phyloP scores from a whole-genome alignment of 2,797 vertebrate species.

The Hippopotamyrus pictus region DNA sequence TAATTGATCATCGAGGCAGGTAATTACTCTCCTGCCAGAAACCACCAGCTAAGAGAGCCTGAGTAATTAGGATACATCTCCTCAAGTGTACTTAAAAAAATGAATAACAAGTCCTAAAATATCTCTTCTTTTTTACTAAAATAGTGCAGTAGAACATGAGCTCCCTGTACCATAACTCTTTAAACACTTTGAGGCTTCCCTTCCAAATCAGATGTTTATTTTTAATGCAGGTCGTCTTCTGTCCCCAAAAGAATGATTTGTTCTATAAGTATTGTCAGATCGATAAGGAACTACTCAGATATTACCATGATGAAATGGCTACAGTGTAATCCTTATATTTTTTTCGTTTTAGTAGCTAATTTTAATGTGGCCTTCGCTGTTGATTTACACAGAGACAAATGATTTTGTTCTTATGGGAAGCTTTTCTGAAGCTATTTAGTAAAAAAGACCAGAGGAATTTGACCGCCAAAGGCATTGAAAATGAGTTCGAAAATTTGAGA shows the following conservation, averaged over 20 bases:
- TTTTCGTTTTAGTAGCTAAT: background rate
- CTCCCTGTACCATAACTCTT: no score
- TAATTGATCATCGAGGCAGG: conserved; percentile 73
- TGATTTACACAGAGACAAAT: background rate
- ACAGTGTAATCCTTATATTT: background rate
- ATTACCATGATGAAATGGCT: background rate
- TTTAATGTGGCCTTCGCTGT: background rate
- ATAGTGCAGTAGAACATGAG: background rate
- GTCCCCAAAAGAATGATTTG: background rate
- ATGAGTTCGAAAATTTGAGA: background rate
- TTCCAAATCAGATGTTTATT: background rate
- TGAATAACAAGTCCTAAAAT: conserved; percentile 40
- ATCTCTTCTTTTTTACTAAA: background rate
- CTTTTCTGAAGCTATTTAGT: background rate
- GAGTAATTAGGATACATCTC: conserved; percentile 54
- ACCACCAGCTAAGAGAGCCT: conserved; percentile 60
- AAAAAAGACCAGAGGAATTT: background rate
- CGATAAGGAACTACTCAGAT: background rate
- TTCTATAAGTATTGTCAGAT: background rate
- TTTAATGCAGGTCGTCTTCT: background rate
- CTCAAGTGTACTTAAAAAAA: conserved; percentile 41
- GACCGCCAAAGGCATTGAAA: background rate
- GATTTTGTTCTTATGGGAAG: background rate
- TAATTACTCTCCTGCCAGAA: conserved; percentile 65
- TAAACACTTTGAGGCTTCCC: background rate